A percentile compares a stretch with the other conserved stretches of the same genome.
phyloP scores from a whole-genome alignment of 2,113 vertebrate genomes.

The Platysternon megacephalum region DNA sequence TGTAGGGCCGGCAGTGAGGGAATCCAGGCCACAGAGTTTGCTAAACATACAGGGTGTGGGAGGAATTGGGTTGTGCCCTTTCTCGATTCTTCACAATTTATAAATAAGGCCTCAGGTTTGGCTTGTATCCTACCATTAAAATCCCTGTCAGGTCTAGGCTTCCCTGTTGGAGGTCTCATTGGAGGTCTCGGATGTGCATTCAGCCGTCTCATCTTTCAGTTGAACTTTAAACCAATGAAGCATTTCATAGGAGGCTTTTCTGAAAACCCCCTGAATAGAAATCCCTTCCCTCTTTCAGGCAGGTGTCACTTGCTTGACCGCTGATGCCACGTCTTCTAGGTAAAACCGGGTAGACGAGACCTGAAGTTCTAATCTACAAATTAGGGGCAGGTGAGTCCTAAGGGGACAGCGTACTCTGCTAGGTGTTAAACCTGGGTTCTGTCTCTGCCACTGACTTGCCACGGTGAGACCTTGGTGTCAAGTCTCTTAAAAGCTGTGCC shows the following conservation, averaged over 20 bases:
- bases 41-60: accelerated
- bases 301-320: not conserved
- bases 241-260: not conserved
- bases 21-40: accelerated
- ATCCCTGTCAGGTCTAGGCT: not conserved
- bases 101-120: not conserved
- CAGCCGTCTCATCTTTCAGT: accelerated
- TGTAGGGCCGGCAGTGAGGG: not conserved
- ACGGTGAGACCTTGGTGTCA: not conserved
- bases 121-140: not conserved
- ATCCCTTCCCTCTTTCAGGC: not conserved
- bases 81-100: accelerated
- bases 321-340: not conserved
- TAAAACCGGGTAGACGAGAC: not conserved
- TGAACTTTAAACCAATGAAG: not conserved
- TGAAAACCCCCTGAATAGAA: accelerated
- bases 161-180: accelerated
- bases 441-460: not conserved
- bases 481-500: not conserved
- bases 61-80: not conserved
- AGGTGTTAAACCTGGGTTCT: not conserved
- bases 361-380: not conserved
- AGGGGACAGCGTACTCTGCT: not conserved
- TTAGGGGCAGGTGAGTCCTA: not conserved
- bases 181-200: accelerated